These are phyloP conservation scores for Chinchilla lanigera DNA, from an alignment of 2,113 vertebrate genomes.

Conservation along the genomic window DNA sequence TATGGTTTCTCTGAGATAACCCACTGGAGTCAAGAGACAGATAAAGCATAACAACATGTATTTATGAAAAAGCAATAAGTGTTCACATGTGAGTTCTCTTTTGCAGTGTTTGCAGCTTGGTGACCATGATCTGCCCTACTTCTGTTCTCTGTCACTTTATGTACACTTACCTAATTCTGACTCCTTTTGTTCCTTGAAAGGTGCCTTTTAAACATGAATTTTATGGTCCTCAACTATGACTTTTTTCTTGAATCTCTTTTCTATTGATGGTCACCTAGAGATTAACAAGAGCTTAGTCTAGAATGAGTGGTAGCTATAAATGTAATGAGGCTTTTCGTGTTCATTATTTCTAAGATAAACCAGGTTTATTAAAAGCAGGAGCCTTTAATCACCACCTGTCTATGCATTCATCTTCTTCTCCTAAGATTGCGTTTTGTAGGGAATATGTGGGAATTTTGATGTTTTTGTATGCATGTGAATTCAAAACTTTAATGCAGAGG, in stretches of 20 bases:
- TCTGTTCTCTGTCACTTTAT: not conserved
- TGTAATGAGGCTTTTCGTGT: not conserved
- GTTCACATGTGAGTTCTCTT: not conserved
- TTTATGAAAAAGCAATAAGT: not conserved
- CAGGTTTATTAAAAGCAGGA: not conserved
- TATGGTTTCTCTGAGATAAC: not conserved
- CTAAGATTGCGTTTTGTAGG: not conserved
- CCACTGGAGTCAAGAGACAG: not conserved
- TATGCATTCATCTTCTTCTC: not conserved
- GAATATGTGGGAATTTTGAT: not conserved
- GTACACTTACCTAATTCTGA: not conserved
- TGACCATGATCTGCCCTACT: not conserved
- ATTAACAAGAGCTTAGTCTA: not conserved
- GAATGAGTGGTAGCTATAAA: conserved; percentile 2
- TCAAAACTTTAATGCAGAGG: not conserved
- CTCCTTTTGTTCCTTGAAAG: not conserved
- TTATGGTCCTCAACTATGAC: not conserved
- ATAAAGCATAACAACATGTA: not conserved
- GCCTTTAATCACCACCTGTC: not conserved
- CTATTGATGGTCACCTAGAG: not conserved
- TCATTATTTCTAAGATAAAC: not conserved
- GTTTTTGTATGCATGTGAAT: not conserved
- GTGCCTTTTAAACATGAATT: not conserved
- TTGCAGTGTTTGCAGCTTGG: not conserved
- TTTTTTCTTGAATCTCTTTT: not conserved